Percentiles rank a stretch among this genome's conserved stretches.
Conservation (phyloP, 2,113 vertebrate genomes). For the Lepisosteus oculatus region DNA sequence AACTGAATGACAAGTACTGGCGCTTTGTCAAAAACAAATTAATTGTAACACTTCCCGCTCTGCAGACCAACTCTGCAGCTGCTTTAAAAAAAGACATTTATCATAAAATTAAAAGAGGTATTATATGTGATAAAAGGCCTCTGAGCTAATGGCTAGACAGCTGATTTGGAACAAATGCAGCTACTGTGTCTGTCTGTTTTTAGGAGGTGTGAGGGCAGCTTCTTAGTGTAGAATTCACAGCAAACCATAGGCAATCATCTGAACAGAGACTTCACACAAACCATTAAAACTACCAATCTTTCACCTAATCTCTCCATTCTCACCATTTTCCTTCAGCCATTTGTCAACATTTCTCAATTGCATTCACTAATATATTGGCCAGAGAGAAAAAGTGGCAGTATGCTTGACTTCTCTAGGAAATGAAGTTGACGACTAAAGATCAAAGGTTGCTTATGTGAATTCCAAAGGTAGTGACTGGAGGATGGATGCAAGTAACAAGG, state of each 20-base stretch:
- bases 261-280: slow-evolving; percentile 13
- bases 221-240: background rate
- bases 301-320: slow-evolving; percentile 8
- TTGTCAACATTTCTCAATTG: slow-evolving; percentile 41
- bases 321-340: slow-evolving; percentile 29
- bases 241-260: slow-evolving; percentile 29
- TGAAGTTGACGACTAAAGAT: slow-evolving; percentile 38
- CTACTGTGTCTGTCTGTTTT: background rate
- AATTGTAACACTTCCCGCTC: no score
- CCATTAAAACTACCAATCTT: slow-evolving; percentile 43
- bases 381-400: slow-evolving; percentile 44
- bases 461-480: slow-evolving; percentile 1
- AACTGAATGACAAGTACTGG: no score
- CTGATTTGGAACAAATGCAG: background rate
- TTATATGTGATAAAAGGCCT: background rate
- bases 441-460: slow-evolving; percentile 40
- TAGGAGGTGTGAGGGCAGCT: background rate
- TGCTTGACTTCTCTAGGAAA: slow-evolving; percentile 50
- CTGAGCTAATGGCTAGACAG: background rate
- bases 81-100: background rate
- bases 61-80: no score
- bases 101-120: background rate
- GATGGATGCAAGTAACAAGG: background rate
- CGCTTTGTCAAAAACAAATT: no score
- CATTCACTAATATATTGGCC: slow-evolving; percentile 37